Evolutionary conservation across 2,113 vertebrate species (phyloP).

Genomic region (Pitta sordida): DNA sequence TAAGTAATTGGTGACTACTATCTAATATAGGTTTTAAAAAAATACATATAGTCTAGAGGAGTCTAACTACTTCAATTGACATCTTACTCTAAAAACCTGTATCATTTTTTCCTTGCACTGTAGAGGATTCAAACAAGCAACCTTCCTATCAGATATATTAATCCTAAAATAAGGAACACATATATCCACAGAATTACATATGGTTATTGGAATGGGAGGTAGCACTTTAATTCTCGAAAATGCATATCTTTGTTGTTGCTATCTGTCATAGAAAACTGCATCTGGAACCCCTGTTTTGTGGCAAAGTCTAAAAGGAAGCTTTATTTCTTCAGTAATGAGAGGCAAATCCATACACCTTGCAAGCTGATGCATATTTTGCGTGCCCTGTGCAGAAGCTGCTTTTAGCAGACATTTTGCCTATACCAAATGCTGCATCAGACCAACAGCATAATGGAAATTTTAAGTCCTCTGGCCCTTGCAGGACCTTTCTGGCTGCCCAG

Average conservation of each 20-base stretch:
- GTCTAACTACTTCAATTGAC: background rate
- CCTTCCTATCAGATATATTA: background rate
- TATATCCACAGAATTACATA: background rate
- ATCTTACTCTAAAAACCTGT: background rate
- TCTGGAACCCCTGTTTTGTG: constrained; percentile 12
- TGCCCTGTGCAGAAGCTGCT: background rate
- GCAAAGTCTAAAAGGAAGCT: constrained; percentile 43
- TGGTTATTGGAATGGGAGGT: constrained; percentile 44
- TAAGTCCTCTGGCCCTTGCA: background rate
- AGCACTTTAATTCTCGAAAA: background rate
- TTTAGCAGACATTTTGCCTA: constrained; percentile 55
- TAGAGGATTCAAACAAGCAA: background rate
- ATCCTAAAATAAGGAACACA: constrained; percentile 3
- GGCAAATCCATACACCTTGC: constrained; percentile 25
- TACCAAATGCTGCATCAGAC: background rate
- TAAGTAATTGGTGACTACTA: background rate
- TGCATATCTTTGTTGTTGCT: constrained; percentile 1
- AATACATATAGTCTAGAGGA: background rate
- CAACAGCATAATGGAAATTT: constrained; percentile 37
- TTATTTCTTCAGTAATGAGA: constrained; percentile 57
- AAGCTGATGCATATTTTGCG: constrained; percentile 21
- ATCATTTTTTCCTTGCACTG: background rate
- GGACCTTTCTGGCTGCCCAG: constrained; percentile 7
- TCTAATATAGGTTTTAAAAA: background rate
- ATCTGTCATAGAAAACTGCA: constrained; percentile 30